Percentiles rank a stretch among this genome's conserved stretches.
Conservation (phyloP, 2,888 invertebrate genomes). For the Opisthograptis luteolata region DNA sequence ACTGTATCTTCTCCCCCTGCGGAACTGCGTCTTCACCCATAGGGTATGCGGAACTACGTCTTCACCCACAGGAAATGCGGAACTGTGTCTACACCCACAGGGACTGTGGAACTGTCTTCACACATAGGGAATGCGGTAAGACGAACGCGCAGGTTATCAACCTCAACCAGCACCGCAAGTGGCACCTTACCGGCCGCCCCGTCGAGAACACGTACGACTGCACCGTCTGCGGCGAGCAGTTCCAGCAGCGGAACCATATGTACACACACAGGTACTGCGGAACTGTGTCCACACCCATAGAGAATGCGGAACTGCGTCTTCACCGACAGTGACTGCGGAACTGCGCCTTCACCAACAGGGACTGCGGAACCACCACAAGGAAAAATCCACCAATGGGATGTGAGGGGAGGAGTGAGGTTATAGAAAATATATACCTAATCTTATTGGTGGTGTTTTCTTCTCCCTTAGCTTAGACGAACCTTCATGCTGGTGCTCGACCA, state of each 20-base stretch:
- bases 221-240: constrained; percentile 73
- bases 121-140: constrained; percentile 41
- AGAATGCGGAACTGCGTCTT: too few relatives aligned
- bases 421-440: too few relatives aligned
- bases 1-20: background rate
- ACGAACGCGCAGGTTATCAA: constrained; percentile 81
- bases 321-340: too few relatives aligned
- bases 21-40: background rate
- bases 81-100: constrained; percentile 74
- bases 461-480: too few relatives aligned
- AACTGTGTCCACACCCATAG: too few relatives aligned
- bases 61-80: constrained; percentile 43
- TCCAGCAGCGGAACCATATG: constrained; percentile 76
- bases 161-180: constrained; percentile 80
- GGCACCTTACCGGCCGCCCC: constrained; percentile 70
- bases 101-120: constrained; percentile 44
- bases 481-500: too few relatives aligned
- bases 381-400: too few relatives aligned
- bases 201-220: constrained; percentile 72
- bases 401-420: too few relatives aligned
- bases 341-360: too few relatives aligned
- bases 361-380: too few relatives aligned
- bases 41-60: background rate
- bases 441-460: too few relatives aligned
- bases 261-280: constrained; percentile 75